These are phyloP conservation scores for Cheilosia impressa DNA, from an alignment of 2,888 invertebrate genomes.

Conservation along the genomic window DNA sequence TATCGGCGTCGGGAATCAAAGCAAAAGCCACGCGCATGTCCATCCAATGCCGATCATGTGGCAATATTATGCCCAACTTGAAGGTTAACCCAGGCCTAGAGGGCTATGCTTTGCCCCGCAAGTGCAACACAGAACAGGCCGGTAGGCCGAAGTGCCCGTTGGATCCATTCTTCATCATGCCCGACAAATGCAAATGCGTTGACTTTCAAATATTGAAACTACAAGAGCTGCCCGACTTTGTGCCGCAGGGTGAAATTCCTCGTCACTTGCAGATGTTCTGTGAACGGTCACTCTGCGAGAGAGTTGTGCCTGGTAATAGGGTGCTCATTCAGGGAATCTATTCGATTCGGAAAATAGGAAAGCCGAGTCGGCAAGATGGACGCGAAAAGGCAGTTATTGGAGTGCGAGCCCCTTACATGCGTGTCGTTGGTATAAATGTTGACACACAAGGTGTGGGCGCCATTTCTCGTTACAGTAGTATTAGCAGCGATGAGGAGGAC, in stretches of 20 bases:
- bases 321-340: constrained; percentile 97
- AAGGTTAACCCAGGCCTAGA: constrained; percentile 97
- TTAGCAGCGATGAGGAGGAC: constrained; percentile 89
- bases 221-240: constrained; percentile 97
- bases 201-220: constrained; percentile 99
- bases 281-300: constrained; percentile 96
- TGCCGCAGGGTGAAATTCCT: constrained; percentile 97
- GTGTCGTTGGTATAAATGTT: constrained; percentile 95
- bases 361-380: constrained; percentile 87
- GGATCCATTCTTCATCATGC: constrained; percentile 99
- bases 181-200: constrained; percentile 98
- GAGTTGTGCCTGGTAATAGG: constrained; percentile 97
- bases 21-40: constrained; percentile 98
- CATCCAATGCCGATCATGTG: constrained; percentile 97
- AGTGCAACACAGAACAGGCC: constrained; percentile 97
- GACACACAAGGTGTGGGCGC: constrained; percentile 91
- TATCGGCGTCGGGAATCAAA: constrained; percentile 96
- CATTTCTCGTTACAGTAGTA: constrained; percentile 84
- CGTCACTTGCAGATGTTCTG: constrained; percentile 97
- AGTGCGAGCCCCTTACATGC: constrained; percentile 96
- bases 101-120: constrained; percentile 97
- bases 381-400: constrained; percentile 93
- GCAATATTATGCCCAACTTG: constrained; percentile 94
- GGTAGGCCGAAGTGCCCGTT: constrained; percentile 96
- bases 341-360: constrained; percentile 94